Conservation (phyloP, 2,797 vertebrate species). For the Melanotaenia trifasciata region DNA sequence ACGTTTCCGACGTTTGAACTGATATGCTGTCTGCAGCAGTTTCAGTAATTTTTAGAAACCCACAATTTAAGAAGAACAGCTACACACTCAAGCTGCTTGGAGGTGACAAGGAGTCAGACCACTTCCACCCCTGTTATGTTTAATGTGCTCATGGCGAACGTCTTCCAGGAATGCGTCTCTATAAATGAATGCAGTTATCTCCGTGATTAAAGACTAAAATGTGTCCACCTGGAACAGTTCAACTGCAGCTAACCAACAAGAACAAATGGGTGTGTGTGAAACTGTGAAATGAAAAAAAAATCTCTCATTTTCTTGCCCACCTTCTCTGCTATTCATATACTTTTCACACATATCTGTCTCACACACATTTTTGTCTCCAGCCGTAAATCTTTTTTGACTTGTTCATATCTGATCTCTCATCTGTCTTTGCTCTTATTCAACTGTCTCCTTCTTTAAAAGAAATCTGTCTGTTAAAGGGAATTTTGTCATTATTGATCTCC, state of each 20-base stretch:
- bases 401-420: constrained; percentile 27
- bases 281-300: constrained; percentile 7
- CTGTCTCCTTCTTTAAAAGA: constrained; percentile 21
- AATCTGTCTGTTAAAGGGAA: constrained; percentile 15
- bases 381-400: constrained; percentile 27
- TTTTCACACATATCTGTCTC: constrained; percentile 25
- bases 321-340: background rate
- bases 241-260: constrained; percentile 10
- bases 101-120: background rate
- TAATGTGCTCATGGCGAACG: background rate
- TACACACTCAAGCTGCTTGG: constrained; percentile 6
- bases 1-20: background rate
- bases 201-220: background rate
- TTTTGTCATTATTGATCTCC: constrained; percentile 46
- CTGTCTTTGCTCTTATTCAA: constrained; percentile 18
- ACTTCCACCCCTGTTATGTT: background rate
- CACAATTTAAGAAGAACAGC: background rate
- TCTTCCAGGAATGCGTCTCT: background rate
- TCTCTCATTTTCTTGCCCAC: constrained; percentile 26
- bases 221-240: constrained; percentile 1
- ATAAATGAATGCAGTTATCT: constrained; percentile 2
- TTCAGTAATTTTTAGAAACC: background rate
- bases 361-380: constrained; percentile 20
- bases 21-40: background rate
- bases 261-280: constrained; percentile 18